A percentile compares a stretch with the other conserved stretches of the same genome.
Conservation (phyloP, 1,140 invertebrate genomes). For the Lutraria rhynchaena region DNA sequence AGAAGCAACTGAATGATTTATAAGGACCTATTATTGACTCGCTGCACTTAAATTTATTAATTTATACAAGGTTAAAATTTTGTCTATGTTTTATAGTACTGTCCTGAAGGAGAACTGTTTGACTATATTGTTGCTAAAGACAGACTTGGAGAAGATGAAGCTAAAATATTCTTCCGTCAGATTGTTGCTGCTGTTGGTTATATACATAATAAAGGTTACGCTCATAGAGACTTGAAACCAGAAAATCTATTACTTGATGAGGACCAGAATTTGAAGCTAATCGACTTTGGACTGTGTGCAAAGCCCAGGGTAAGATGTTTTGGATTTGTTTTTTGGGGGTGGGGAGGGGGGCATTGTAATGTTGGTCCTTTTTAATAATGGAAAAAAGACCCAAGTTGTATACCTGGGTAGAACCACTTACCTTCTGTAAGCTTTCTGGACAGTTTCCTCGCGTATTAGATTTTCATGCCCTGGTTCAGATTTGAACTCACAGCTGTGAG, state of each 20-base stretch:
- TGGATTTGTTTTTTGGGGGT: not conserved
- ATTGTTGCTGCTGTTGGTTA: conserved; percentile 91
- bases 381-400: too few relatives aligned
- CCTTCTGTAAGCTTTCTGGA: too few relatives aligned
- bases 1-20: too few relatives aligned
- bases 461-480: too few relatives aligned
- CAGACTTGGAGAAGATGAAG: conserved; percentile 87
- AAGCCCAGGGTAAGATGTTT: conserved; percentile 85
- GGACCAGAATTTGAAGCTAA: conserved; percentile 90
- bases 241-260: conserved; percentile 93
- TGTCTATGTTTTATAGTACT: conserved; percentile 84
- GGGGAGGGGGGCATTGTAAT: too few relatives aligned
- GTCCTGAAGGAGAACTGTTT: conserved; percentile 92
- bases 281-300: conserved; percentile 95
- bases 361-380: too few relatives aligned
- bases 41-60: too few relatives aligned
- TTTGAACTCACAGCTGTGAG: too few relatives aligned
- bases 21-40: too few relatives aligned
- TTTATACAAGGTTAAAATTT: too few relatives aligned
- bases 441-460: too few relatives aligned
- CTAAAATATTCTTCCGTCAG: conserved; percentile 89
- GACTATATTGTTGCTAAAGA: conserved; percentile 92
- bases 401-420: too few relatives aligned
- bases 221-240: conserved; percentile 92
- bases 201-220: conserved; percentile 89